Evolutionary conservation across 2,797 vertebrate species (phyloP), one percentile per base, ranked within the genome.

Genomic region (Leptoclinus maculatus): DNA sequence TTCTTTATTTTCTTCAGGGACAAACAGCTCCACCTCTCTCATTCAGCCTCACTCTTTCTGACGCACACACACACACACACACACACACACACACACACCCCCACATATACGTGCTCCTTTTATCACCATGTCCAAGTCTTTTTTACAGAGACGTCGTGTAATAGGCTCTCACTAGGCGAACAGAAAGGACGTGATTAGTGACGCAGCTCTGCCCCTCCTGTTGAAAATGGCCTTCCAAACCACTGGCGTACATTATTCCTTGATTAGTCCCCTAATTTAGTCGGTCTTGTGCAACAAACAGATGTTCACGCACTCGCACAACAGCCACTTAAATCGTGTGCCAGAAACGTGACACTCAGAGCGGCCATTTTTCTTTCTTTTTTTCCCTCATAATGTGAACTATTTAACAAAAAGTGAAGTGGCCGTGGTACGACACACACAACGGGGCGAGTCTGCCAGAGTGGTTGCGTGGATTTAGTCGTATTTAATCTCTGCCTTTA

Each of bases 21-120:
- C 59, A 62, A 90, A 78, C 88, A 87, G 86, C 88, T 93, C 83
- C 79, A n/a, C 45, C 34, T 57, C 64, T 70, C 57, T 73, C 53
- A 66, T 32, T 70, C 54, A 32, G 39, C 49, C 17, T 59, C 53
- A 3, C 27, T 39, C 34, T 43, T 51, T 66, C 45, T 32, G 25
- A 12, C 29, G 29, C 29, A 29, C 29, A 3, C 27, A 29, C 56
- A n/a, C 54, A 17, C 8, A 69, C 66, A 53, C 63, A 57, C 36
- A 17, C 39, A 58, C 25, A 23, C 54, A 21, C 56, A n/a, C 14
- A n/a, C 63, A 57, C 36, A 17, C 39, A 58, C 25, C 19, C 54
- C 16, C 56, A n/a, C 14, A n/a, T 32, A 41, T 41, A 41, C 34
- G 7, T 34, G 5, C 66, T 74, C 21, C 60, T 71, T 73, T 77